Evolutionary conservation across 2,797 vertebrate genomes (phyloP), one percentile per base, ranked within the genome.

Genomic region (Macropus fuliginosus): DNA sequence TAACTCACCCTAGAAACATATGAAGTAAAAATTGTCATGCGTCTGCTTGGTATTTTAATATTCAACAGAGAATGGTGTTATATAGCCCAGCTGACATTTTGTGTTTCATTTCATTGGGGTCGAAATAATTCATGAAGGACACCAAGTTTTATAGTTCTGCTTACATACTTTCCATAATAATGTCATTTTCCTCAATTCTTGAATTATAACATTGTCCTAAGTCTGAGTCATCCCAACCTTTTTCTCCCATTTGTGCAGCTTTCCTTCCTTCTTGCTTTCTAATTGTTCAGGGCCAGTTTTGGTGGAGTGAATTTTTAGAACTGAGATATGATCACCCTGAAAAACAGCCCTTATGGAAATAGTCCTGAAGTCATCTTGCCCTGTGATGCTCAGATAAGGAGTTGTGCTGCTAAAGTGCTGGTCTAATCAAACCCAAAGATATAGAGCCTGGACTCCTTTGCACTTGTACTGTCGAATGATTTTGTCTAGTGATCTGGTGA

Each of bases 201-300:
- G 94, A 97, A 91, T 93, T 2, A 92, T 14, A 66, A 24, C 0
- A 52, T 93, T 91, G 90, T 94, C 94, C 81, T 95, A 62, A 57
- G 92, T 12, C 91, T 92, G 62, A 56, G 24, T 9, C 0, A 0
- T 55, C 46, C 0, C 29, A 1, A 16, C 55, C 46, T 14, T 6
- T 34, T 6, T 34, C 28, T 93, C 16, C 0, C 34, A 55, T 90
- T 24, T 13, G 0, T 28, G 1, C 5, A 0, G 4, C 94, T 91
- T 52, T 57, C 11, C 1, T 1, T 2, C n/a, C 46, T 54, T 54
- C 46, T 54, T n/a, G 29, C 54, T 74, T 87, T 92, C 93, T 16
- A 1, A 40, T 59, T 3, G 1, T 1, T 5, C 0, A 0, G 87
- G 92, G 93, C 87, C 18, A 0, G 54, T 94, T 91, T 56, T 59